Evolutionary conservation across 92 coral and sea anemone species (phyloP), one percentile per base, ranked within the genome.

Genomic region (Muricea muricata): DNA sequence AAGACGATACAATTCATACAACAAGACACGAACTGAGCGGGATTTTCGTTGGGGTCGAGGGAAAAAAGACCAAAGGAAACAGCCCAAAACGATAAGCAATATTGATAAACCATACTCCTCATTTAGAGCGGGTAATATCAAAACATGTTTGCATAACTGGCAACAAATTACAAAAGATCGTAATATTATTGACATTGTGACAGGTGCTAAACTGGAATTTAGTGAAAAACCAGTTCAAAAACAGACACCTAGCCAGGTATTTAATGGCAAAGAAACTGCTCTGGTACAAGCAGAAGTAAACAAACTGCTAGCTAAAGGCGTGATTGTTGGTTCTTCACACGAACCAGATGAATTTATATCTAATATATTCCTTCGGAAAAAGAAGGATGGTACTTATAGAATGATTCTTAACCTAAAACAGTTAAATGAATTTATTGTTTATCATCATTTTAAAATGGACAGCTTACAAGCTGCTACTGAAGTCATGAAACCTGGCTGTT

Each of bases 401-500:
- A 84, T 84, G 76, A 88, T 87, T 46, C 86, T 77, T n/a, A 76
- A 83, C 54, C 39, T 88, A 39, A 83, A 88, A 83, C 84, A 81
- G 29, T 65, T 87, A 25, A 81, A 81, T 73, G 33, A 72, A 3
- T 83, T 78, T 50, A 85, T 85, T 60, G 86, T 73, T 35, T 88
- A 91, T 34, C 83, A 88, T 79, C 88, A 88, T 79, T 91, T 88
- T 45, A 88, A 91, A 85, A 91, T 88, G 91, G 92, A 91, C 67
- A 84, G 82, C 9, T 55, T 91, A 31, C 87, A 88, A 17, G 65
- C 88, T 26, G 94, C 85, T 15, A 85, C 47, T 37, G 82, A 63
- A 80, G 58, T 89, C n/a, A 79, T 91, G 35, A 88, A 89, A 41
- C 92, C 90, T 35, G 90, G 48, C 33, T 88, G 94, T 41, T 81